Evolutionary conservation across 2,888 invertebrate genomes (phyloP), one percentile per base, ranked within the genome.

Genomic region (Cryptops parisi): DNA sequence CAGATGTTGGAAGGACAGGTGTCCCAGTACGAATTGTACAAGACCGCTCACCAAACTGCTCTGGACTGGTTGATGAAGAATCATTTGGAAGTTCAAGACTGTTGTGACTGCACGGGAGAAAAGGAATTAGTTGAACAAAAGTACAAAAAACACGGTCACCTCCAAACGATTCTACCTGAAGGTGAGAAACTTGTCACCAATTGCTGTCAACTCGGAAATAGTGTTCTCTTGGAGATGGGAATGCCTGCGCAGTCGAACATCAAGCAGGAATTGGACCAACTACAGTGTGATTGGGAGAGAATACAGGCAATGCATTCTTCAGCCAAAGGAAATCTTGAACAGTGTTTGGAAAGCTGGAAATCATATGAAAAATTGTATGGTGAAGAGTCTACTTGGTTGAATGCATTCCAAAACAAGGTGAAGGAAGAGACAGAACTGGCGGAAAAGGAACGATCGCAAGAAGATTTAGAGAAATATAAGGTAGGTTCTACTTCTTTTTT

Each of bases 71-170:
- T 93, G 23, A 76, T 85, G 25, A 81, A 80, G 62, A 78, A 81
- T 17, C 79, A 84, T 63, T 75, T 84, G n/a, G 82, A 84, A 59
- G 78, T 88, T 25, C 88, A 89, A 64, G 82, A 85, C 61, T 82
- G 83, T 60, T 80, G 84, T 2, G 88, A 90, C 66, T 82, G 86
- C 1, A 89, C 89, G 64, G 90, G 90, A 2, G 90, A 91, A 64
- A 48, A 48, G 22, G 80, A 81, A 5, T 62, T 65, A 39, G 64
- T 70, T 22, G 74, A 81, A 54, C 79, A 82, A 60, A 86, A 88
- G 65, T 77, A 86, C 26, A 78, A 78, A 47, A 83, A 80, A 62
- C 77, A 89, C 24, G 77, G 77, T 50, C 78, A 80, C 60, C 79
- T 88, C 47, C 76, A 78, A 9, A 72, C 74, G 21, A 76, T 79